Evolutionary conservation across 2,113 vertebrate genomes (phyloP).

Genomic region (Lepisosteus oculatus): DNA sequence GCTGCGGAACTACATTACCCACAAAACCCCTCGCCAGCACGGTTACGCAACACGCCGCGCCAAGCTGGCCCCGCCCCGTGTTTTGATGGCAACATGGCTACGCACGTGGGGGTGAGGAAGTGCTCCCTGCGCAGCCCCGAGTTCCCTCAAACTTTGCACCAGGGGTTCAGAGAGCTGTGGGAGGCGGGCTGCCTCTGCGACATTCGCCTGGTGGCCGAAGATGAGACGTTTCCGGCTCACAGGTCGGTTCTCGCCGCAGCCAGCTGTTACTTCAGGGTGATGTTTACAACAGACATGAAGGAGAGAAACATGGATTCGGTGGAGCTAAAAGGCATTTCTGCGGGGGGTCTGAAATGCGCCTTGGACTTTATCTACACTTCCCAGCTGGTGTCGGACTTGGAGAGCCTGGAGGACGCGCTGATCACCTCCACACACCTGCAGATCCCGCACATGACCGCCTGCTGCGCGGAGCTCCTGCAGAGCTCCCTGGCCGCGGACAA

Average conservation of each 20-base stretch:
- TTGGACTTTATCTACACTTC: slow-evolving; percentile 24
- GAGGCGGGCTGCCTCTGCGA: slow-evolving; percentile 21
- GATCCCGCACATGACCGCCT: slow-evolving; percentile 16
- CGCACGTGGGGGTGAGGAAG: slow-evolving; percentile 12
- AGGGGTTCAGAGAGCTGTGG: slow-evolving; percentile 20
- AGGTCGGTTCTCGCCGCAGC: slow-evolving; percentile 22
- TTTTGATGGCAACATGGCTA: slow-evolving; percentile 21
- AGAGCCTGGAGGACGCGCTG: slow-evolving; percentile 20
- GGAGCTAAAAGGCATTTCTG: slow-evolving; percentile 24
- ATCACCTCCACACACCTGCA: slow-evolving; percentile 20
- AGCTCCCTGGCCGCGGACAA: slow-evolving; percentile 16
- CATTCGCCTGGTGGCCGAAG: slow-evolving; percentile 15
- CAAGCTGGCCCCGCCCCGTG: background rate
- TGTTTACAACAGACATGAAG: slow-evolving; percentile 24
- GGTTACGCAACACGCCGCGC: background rate
- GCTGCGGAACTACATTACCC: no score
- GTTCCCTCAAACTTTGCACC: slow-evolving; percentile 21
- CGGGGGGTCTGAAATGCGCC: slow-evolving; percentile 16
- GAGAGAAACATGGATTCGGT: slow-evolving; percentile 18
- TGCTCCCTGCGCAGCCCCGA: slow-evolving; percentile 7
- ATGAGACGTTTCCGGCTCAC: slow-evolving; percentile 18
- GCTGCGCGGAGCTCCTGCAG: slow-evolving; percentile 20
- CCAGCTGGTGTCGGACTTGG: slow-evolving; percentile 13
- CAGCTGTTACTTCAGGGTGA: slow-evolving; percentile 23
- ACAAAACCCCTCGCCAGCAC: no score